Evolutionary conservation across 1,140 invertebrate species (phyloP).

Genomic region (Propsilocerus akamusi): DNA sequence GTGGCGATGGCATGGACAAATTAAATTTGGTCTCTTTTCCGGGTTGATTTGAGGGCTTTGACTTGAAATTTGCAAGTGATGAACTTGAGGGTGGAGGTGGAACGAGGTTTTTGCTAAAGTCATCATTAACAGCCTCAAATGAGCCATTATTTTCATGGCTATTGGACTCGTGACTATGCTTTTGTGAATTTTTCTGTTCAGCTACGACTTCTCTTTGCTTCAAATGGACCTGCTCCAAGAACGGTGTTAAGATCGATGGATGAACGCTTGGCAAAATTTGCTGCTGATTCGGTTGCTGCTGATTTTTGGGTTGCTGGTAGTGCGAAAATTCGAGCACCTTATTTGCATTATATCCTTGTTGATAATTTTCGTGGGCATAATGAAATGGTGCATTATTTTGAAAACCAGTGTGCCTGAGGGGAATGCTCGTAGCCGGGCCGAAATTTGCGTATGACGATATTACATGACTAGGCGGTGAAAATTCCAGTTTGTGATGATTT

Average conservation of each 20-base stretch:
- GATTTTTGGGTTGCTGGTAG: neutral
- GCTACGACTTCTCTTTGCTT: neutral
- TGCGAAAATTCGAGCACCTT: no score
- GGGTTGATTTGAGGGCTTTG: neutral
- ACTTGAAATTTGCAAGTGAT: neutral
- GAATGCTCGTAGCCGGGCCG: neutral
- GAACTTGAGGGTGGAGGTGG: conserved; percentile 3
- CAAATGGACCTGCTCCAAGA: neutral
- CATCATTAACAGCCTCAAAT: conserved; percentile 2
- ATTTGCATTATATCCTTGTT: no score
- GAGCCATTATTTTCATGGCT: neutral
- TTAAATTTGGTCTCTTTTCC: neutral
- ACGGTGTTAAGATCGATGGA: neutral
- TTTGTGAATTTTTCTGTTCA: neutral
- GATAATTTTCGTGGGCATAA: neutral
- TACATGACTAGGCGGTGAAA: neutral
- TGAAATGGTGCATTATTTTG: neutral
- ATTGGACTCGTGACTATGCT: neutral
- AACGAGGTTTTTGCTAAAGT: conserved; percentile 3
- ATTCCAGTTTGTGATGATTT: neutral
- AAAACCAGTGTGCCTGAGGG: neutral
- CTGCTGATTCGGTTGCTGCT: neutral
- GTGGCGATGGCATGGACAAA: conserved; percentile 5
- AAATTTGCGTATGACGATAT: neutral
- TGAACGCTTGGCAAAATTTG: neutral